These are phyloP conservation scores for Polypedilum vanderplanki DNA, from an alignment of 1,140 invertebrate species.

Conservation along the genomic window DNA sequence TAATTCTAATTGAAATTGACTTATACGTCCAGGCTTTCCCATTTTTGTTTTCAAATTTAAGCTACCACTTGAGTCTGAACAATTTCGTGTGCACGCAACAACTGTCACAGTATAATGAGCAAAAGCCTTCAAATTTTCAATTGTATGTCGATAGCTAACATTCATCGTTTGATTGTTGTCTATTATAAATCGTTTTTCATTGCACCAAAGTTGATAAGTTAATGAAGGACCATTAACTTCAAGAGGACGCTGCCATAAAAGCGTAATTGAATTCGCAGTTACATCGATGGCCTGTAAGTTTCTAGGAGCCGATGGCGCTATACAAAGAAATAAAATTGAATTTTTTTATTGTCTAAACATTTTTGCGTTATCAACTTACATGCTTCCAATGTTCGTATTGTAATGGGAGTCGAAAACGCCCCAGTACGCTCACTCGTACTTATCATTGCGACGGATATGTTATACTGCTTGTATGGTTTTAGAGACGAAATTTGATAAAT, in stretches of 20 bases:
- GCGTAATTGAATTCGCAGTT: constrained; percentile 56
- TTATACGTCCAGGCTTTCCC: constrained; percentile 51
- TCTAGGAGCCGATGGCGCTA: constrained; percentile 50
- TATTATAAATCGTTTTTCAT: constrained; percentile 36
- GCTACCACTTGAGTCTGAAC: constrained; percentile 47
- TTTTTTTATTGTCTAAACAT: not conserved
- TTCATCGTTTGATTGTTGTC: constrained; percentile 35
- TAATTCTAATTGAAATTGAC: constrained; percentile 43
- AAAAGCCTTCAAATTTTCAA: constrained; percentile 46
- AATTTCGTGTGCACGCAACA: constrained; percentile 62
- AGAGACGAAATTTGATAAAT: constrained; percentile 46
- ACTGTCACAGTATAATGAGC: constrained; percentile 60
- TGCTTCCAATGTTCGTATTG: not conserved
- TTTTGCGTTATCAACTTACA: not conserved
- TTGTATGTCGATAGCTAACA: constrained; percentile 25
- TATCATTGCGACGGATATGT: constrained; percentile 58
- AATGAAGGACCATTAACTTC: constrained; percentile 66
- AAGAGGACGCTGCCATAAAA: constrained; percentile 62
- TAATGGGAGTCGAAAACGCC: not conserved
- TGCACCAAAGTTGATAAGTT: constrained; percentile 58
- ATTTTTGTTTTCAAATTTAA: constrained; percentile 51
- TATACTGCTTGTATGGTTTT: constrained; percentile 71
- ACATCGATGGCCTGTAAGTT: constrained; percentile 54
- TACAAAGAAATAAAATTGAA: constrained; percentile 49
- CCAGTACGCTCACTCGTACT: not conserved